These are phyloP conservation scores for Osmerus mordax DNA, from an alignment of 2,113 vertebrate genomes.

Conservation along the genomic window DNA sequence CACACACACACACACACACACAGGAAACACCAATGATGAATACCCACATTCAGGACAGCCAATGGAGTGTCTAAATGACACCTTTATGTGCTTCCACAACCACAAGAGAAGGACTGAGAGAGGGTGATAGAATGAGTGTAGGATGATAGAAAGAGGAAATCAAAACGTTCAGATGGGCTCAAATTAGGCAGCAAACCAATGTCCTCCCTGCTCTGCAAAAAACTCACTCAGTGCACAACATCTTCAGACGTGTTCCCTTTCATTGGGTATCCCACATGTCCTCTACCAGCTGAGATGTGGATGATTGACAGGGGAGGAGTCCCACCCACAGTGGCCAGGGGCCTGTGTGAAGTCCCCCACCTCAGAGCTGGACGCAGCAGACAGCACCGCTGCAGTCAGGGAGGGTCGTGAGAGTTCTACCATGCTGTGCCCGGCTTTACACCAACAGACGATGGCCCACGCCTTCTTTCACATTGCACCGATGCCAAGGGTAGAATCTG, in stretches of 20 bases:
- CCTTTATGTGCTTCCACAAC: not conserved
- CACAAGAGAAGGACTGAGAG: not conserved
- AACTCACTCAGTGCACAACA: slow-evolving; percentile 46
- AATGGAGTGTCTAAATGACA: not conserved
- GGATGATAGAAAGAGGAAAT: not conserved
- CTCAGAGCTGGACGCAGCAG: slow-evolving; percentile 35
- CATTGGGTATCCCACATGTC: not conserved
- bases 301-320: slow-evolving; percentile 13
- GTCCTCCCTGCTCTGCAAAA: too few species aligned
- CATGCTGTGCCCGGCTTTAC: slow-evolving; percentile 32
- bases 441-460: slow-evolving; percentile 49
- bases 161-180: not conserved
- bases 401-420: slow-evolving; percentile 39
- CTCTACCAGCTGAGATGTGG: slow-evolving; percentile 10
- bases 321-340: slow-evolving; percentile 27
- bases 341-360: slow-evolving; percentile 35
- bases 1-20: not conserved
- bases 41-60: not conserved
- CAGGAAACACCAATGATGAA: not conserved
- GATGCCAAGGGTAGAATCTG: slow-evolving; percentile 42
- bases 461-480: slow-evolving; percentile 36
- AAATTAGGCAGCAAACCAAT: not conserved
- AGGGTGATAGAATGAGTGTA: not conserved
- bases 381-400: slow-evolving; percentile 26
- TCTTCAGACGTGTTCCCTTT: slow-evolving; percentile 64